Base-by-base conservation (phyloP, 1,140 invertebrate genomes). In the Trachymyrmex cornetzi region DNA sequence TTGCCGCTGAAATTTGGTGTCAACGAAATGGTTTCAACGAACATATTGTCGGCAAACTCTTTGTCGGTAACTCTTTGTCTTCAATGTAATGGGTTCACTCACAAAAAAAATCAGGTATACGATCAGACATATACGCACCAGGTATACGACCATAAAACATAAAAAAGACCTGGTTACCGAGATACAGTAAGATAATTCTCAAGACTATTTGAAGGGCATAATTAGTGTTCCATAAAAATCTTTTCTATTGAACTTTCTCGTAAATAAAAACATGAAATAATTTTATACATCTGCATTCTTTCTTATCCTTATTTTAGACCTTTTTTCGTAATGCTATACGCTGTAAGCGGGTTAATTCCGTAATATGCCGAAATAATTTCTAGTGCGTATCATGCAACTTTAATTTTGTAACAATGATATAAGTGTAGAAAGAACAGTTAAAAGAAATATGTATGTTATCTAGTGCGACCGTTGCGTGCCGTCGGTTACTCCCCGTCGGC, bases 401-500 rank as follows among this genome's bases (percentile, higher is more conserved):
- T 66, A 79, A 48, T 30, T 53, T 30, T 53, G 6, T 11, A 64
- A 79, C 24, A 38, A 38, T 77, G 38, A 14, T n/a, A 14, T 48
- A 27, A n/a, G 6, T 66, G 14, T 16, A 24, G 4, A n/a, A 80
- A 67, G 3, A 16, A n/a, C 5, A 63, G 7, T 63, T 34, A 38
- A 38, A 53, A 80, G 34, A 53, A 53, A 30, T 14, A 44, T 34
- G 24, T 9, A 50, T 4, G n/a, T 11, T 59, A 24, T 38, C 3
- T 34, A 64, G 9, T 6, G n/a, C 24, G 14, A 5, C 1, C 22
- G 50, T 81, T 71, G 22, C 30, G 50, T 81, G 64, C 50, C 55
- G 63, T 24, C 61, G 30, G 57, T 48, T 48, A 16, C 12, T 81
- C 9, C 24, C 79, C 79, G 79, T 71, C 79, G 79, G 48, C 22